Evolutionary conservation across 1,140 invertebrate genomes (phyloP), one percentile per base, ranked within the genome.

Genomic region (Zaprionus gabonicus): DNA sequence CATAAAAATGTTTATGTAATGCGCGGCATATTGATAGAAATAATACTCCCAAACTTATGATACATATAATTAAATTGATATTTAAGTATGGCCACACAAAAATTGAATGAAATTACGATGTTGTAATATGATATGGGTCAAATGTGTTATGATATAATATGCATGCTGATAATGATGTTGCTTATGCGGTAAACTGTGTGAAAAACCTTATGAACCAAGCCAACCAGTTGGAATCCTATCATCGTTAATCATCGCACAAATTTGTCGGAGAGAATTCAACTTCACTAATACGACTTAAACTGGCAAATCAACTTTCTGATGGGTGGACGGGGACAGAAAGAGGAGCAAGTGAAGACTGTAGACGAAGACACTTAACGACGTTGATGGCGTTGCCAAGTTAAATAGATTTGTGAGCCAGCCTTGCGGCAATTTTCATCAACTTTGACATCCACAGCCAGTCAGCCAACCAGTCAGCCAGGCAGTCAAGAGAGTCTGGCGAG

Each of bases 51-150:
- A 20, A 65, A 31, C 31, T 27, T 3, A n/a, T 28, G 23, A 17
- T 71, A 78, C 67, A 66, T 81, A 74, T 85, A 81, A 82, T 85
- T 85, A 85, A 84, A 58, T 67, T 23, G 68, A 82, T 75, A 74
- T 82, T 68, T 49, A 66, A 28, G 25, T 41, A 68, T 20, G 28
- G 41, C 41, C 81, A 68, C 66, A 83, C 76, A 49, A 76, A 80
- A 77, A 69, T 77, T 77, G 49, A 69, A 78, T 69, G 60, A 51
- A 44, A 80, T 65, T 78, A 78, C 27, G 20, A 46, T 56, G 67
- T 71, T 71, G 67, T 36, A 72, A 71, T 46, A 53, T 34, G 74
- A 49, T 68, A 68, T 46, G 36, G 36, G 41, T 46, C 65, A 72
- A 78, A 63, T 64, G 53, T 13, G 63, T 64, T 25, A 34, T 65